Evolutionary conservation across 64 coral and sea anemone genomes (phyloP).

Genomic region (Pachyseris speciosa): DNA sequence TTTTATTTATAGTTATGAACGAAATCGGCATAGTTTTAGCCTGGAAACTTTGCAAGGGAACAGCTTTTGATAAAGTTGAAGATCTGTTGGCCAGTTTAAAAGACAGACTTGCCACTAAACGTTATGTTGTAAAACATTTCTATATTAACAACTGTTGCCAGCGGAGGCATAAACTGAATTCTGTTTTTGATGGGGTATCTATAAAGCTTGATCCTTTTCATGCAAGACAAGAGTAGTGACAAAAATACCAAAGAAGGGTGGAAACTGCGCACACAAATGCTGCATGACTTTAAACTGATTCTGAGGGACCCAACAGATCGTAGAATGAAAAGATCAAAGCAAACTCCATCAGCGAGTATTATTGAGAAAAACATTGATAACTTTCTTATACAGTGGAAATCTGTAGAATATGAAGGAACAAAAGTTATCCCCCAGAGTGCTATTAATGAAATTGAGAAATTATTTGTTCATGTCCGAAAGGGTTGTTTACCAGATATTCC

Average conservation of each 20-base stretch:
- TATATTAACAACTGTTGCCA: slow-evolving; percentile 57
- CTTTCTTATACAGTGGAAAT: slow-evolving; percentile 44
- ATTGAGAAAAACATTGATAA: slow-evolving; percentile 36
- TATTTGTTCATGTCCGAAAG: too few relatives aligned
- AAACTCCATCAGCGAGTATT: background rate
- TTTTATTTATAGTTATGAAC: too few relatives aligned
- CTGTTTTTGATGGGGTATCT: slow-evolving; percentile 2
- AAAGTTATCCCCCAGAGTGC: too few relatives aligned
- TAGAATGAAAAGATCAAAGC: slow-evolving; percentile 12
- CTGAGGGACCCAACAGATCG: slow-evolving; percentile 38
- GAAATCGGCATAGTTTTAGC: slow-evolving; percentile 25
- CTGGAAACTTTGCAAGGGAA: slow-evolving; percentile 66
- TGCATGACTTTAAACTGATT: slow-evolving; percentile 38
- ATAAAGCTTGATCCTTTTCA: slow-evolving; percentile 54
- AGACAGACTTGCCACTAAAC: background rate
- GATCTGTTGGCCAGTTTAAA: background rate
- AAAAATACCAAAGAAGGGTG: slow-evolving; percentile 37
- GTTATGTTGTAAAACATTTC: background rate
- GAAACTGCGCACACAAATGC: background rate
- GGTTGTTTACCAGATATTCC: too few relatives aligned
- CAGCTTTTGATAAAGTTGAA: slow-evolving; percentile 29
- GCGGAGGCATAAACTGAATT: slow-evolving; percentile 28
- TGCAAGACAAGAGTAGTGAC: slow-evolving; percentile 27
- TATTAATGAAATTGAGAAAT: too few relatives aligned
- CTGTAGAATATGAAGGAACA: too few relatives aligned